Evolutionary conservation across 2,888 invertebrate genomes (phyloP).

Genomic region (Oeneis ivallda): DNA sequence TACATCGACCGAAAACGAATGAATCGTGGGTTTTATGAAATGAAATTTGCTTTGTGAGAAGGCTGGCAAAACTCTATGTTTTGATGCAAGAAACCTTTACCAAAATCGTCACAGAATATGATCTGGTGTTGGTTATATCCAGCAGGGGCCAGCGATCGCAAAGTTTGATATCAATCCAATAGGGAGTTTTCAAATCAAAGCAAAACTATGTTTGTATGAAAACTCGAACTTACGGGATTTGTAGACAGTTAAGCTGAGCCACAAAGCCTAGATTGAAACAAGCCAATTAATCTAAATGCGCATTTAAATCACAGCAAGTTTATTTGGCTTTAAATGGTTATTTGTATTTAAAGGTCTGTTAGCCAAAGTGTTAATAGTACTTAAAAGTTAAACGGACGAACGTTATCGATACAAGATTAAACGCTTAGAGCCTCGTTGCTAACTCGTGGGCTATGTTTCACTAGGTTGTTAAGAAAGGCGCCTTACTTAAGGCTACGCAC

Average conservation of each 20-base stretch:
- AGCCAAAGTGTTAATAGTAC: constrained; percentile 25
- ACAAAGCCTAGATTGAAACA: neutral
- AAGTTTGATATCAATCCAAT: too few relatives aligned
- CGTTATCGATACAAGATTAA: constrained; percentile 28
- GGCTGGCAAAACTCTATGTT: too few relatives aligned
- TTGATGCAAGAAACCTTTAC: too few relatives aligned
- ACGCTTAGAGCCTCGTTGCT: constrained; percentile 20
- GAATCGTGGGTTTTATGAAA: too few relatives aligned
- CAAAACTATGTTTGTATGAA: too few relatives aligned
- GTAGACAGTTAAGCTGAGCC: neutral
- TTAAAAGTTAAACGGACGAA: constrained; percentile 24
- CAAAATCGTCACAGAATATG: too few relatives aligned
- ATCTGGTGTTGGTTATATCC: too few relatives aligned
- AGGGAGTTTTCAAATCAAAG: too few relatives aligned
- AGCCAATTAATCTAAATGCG: constrained; percentile 10
- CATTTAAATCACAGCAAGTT: constrained; percentile 21
- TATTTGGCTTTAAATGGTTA: constrained; percentile 20
- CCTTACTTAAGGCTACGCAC: constrained; percentile 3
- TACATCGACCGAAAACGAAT: too few relatives aligned
- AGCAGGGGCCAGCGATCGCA: too few relatives aligned
- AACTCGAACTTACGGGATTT: too few relatives aligned
- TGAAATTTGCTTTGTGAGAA: too few relatives aligned
- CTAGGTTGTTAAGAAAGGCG: constrained; percentile 18
- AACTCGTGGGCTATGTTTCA: constrained; percentile 25
- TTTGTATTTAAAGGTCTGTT: constrained; percentile 23